Base-by-base conservation (phyloP, 2,113 vertebrate species). In the Hypomesus transpacificus region DNA sequence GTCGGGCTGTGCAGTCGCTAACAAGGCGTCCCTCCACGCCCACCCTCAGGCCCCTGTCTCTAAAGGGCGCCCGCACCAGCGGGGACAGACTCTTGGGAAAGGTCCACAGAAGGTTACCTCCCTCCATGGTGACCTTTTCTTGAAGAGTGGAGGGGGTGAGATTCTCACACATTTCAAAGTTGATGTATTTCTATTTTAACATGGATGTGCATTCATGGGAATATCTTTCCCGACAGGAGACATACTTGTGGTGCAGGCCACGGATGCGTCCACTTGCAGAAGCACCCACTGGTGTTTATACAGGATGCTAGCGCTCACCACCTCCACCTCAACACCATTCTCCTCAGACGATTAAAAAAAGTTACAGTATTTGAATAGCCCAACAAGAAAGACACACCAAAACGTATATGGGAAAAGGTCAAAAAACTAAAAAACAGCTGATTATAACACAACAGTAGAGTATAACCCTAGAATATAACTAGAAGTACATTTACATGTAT, bases 261-360 rank as follows among this genome's bases (percentile, higher is more conserved):
- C 59, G 0, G 84, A 77, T 20, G 68, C 51, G 21, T 86, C 84
- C 72, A 86, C 74, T 22, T 70, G 65, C 22, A 82, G 51, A 17
- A 86, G 67, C 3, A 79, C 80, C 84, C 84, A 86, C 20, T 78
- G 79, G 22, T 81, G 78, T 67, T 74, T 75, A 75, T 84, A 86
- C 8, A 84, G 64, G 6, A 86, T 70, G 22, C 82, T 79, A 11
- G 78, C 76, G 39, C 80, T 80, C 60, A 86, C 70, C 24, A 59
- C 69, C 66, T 84, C 82, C 46, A 86, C 62, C 13, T 31, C 11
- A 50, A 73, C 28, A 3, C 73, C 74, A 14, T 70, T 75, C 71
- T 73, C 58, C 79, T 84, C 59, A 46, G 39, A 34, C 31, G 7
- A 34, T 34, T 0, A 34, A 34, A 34, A 34, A 34, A 34, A 7